Percentiles rank a stretch among this genome's conserved stretches.
Evolutionary conservation across 2,888 invertebrate genomes (phyloP).

Genomic region (Argynnis bischoffii): DNA sequence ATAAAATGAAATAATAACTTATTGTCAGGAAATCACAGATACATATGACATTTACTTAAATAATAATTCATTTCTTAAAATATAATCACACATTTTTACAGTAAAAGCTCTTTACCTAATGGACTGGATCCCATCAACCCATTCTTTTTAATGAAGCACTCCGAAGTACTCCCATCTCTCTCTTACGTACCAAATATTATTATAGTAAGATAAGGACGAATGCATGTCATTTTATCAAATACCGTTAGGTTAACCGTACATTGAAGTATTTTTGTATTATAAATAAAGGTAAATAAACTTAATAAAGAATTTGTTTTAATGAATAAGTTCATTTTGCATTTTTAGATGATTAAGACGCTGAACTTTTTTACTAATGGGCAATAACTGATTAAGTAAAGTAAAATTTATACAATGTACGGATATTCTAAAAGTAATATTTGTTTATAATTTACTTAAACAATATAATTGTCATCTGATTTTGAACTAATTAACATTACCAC

Average conservation of each 20-base stretch:
- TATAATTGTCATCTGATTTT: not conserved
- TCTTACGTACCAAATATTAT: slow-evolving; percentile 2
- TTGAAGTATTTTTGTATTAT: not conserved
- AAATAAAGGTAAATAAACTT: no score
- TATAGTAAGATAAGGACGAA: slow-evolving; percentile 13
- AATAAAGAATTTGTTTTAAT: no score
- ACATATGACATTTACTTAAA: not conserved
- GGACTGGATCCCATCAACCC: not conserved
- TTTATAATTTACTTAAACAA: not conserved
- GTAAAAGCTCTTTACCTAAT: no score
- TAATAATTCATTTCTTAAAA: not conserved
- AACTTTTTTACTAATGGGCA: no score
- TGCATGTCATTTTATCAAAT: not conserved
- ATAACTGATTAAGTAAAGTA: no score
- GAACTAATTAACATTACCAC: slow-evolving; percentile 2
- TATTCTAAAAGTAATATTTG: not conserved
- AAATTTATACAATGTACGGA: not conserved
- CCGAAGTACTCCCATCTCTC: slow-evolving; percentile 3
- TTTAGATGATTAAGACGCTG: no score
- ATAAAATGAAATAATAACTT: not conserved
- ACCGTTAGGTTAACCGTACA: slow-evolving; percentile 5
- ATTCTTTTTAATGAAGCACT: not conserved
- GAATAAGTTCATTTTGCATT: no score
- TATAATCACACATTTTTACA: not conserved
- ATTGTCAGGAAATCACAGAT: slow-evolving; percentile 16